A percentile compares a stretch with the other conserved stretches of the same genome.
Evolutionary conservation across 1,140 invertebrate genomes (phyloP).

Genomic region (Cyclina sinensis): DNA sequence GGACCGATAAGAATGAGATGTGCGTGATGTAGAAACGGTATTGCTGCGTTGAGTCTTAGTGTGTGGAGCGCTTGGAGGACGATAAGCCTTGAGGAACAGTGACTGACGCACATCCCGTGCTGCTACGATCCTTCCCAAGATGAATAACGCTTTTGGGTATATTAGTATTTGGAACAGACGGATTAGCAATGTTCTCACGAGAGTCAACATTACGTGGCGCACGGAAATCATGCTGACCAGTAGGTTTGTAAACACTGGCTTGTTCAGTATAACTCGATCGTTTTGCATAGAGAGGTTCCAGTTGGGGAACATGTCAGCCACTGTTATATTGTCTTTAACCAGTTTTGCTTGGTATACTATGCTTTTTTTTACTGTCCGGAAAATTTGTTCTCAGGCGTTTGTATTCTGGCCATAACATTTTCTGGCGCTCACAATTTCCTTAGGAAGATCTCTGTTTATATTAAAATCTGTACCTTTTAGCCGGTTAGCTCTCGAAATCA

Average conservation of each 20-base stretch:
- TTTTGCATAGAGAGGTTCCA: background rate
- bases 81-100: too few species aligned
- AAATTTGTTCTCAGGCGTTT: background rate
- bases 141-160: too few species aligned
- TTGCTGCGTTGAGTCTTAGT: too few species aligned
- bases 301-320: background rate
- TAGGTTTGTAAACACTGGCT: slow-evolving; percentile 2
- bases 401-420: background rate
- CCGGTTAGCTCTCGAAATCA: background rate
- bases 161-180: too few species aligned
- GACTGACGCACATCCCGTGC: too few species aligned
- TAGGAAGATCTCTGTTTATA: slow-evolving; percentile 4
- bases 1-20: too few species aligned
- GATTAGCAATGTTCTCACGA: too few species aligned
- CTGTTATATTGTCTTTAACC: background rate
- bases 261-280: background rate
- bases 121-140: too few species aligned
- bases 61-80: too few species aligned
- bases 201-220: too few species aligned
- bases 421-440: background rate
- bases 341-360: background rate
- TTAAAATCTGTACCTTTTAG: background rate
- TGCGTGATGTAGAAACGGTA: too few species aligned
- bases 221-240: too few species aligned
- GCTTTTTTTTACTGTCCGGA: background rate